phyloP scores from a whole-genome alignment of 2,888 invertebrate species.

The Thymelicus sylvestris region DNA sequence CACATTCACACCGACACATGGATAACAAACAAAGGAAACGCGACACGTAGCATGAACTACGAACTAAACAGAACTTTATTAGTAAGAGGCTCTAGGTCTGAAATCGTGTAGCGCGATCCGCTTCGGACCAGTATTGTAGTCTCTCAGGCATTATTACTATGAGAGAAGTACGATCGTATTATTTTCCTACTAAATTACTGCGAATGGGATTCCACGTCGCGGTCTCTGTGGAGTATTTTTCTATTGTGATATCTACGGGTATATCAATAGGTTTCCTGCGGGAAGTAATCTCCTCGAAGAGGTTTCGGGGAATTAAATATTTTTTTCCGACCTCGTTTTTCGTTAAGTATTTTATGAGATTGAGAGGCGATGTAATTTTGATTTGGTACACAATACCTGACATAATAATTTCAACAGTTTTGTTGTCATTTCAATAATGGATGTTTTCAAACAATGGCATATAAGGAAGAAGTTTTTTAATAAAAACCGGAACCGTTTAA shows the following conservation, averaged over 20 bases:
- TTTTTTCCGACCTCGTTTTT: not conserved
- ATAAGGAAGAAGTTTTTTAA: too few species aligned
- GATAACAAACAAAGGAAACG: slow-evolving; percentile 19
- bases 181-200: slow-evolving; percentile 34
- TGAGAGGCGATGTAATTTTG: too few species aligned
- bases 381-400: too few species aligned
- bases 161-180: slow-evolving; percentile 31
- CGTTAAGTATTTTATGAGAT: not conserved
- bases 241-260: slow-evolving; percentile 17
- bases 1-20: slow-evolving; percentile 7
- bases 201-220: slow-evolving; percentile 25
- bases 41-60: not conserved
- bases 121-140: slow-evolving; percentile 13
- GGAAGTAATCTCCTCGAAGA: slow-evolving; percentile 2
- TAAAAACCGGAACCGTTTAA: too few species aligned
- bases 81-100: not conserved
- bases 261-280: slow-evolving; percentile 15
- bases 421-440: too few species aligned
- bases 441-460: too few species aligned
- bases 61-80: slow-evolving; percentile 7
- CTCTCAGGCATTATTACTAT: slow-evolving; percentile 33
- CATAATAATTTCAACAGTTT: too few species aligned
- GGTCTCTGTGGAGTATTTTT: slow-evolving; percentile 25
- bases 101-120: not conserved
- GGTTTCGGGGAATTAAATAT: slow-evolving; percentile 1